Percentiles rank a stretch among this genome's conserved stretches.
phyloP scores from a whole-genome alignment of 2,113 vertebrate species.

The Tapirus terrestris region DNA sequence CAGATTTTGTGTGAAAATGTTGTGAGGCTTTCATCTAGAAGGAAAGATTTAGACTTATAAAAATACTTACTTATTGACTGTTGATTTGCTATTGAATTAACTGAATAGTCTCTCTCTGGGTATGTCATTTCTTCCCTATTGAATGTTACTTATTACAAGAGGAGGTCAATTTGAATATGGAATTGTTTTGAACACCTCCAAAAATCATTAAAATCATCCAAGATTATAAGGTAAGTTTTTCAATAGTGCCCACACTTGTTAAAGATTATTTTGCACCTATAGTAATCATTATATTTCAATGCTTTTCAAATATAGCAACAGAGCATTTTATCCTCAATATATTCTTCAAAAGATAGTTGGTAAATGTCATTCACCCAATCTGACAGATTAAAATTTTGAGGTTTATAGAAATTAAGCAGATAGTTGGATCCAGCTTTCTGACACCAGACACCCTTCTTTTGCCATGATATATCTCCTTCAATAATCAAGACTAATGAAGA shows the following conservation, averaged over 20 bases:
- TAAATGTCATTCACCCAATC: too few species aligned
- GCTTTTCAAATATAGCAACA: background rate
- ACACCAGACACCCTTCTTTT: too few species aligned
- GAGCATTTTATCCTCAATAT: background rate
- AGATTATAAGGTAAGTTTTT: conserved; percentile 33
- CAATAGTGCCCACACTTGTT: background rate
- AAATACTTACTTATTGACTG: too few species aligned
- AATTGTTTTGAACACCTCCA: background rate
- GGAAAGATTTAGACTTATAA: background rate
- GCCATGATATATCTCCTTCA: too few species aligned
- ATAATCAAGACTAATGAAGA: too few species aligned
- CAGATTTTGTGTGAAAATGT: background rate
- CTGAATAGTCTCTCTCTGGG: background rate
- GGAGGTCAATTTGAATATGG: background rate
- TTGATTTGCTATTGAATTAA: background rate
- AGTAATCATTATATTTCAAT: background rate
- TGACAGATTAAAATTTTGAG: too few species aligned
- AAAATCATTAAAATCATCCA: background rate
- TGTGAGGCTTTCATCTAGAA: background rate
- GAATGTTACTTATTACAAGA: background rate
- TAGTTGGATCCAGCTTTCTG: too few species aligned
- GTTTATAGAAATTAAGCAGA: too few species aligned
- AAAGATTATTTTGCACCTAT: background rate
- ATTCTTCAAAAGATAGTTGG: background rate
- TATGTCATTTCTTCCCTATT: background rate